Conservation (phyloP, 1,140 invertebrate genomes). For the Hyphantria cunea region DNA sequence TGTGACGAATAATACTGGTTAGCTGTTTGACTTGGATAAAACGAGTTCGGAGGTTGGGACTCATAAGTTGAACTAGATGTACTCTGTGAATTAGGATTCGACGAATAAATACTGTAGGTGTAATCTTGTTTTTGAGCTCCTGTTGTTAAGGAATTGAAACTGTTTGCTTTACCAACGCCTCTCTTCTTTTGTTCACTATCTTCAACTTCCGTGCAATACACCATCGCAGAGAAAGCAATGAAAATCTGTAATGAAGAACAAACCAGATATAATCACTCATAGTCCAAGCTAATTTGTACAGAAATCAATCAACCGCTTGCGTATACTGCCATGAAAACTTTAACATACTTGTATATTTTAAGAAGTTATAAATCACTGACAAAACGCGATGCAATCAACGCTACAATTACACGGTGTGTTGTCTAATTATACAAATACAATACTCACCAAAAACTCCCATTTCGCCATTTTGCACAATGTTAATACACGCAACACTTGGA, state of each 20-base stretch:
- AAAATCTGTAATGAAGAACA: slow-evolving; percentile 58
- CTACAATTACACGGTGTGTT: not conserved
- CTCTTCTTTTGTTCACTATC: slow-evolving; percentile 71
- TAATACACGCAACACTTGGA: not conserved
- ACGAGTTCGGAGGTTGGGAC: slow-evolving; percentile 58
- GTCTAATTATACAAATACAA: not conserved
- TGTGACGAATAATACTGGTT: slow-evolving; percentile 56
- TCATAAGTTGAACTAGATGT: slow-evolving; percentile 51
- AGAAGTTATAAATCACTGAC: slow-evolving; percentile 1
- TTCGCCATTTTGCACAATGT: slow-evolving; percentile 50
- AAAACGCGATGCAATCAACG: not conserved
- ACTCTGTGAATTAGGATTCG: slow-evolving; percentile 48
- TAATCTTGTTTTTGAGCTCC: slow-evolving; percentile 71
- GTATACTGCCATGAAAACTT: too few species aligned
- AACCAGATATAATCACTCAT: slow-evolving; percentile 40
- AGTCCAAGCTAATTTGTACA: slow-evolving; percentile 29
- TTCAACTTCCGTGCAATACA: slow-evolving; percentile 57
- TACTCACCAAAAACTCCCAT: slow-evolving; percentile 67
- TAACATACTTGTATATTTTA: slow-evolving; percentile 7
- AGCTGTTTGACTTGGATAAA: slow-evolving; percentile 62
- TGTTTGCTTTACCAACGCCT: slow-evolving; percentile 59
- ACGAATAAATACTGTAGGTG: slow-evolving; percentile 65
- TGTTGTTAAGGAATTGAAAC: slow-evolving; percentile 62
- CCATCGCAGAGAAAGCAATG: slow-evolving; percentile 53
- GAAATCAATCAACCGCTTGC: slow-evolving; percentile 43